Percentiles rank a stretch among this genome's conserved stretches.
Conservation (phyloP, 35 echinoderm and acorn worm species). For the Lytechinus pictus region DNA sequence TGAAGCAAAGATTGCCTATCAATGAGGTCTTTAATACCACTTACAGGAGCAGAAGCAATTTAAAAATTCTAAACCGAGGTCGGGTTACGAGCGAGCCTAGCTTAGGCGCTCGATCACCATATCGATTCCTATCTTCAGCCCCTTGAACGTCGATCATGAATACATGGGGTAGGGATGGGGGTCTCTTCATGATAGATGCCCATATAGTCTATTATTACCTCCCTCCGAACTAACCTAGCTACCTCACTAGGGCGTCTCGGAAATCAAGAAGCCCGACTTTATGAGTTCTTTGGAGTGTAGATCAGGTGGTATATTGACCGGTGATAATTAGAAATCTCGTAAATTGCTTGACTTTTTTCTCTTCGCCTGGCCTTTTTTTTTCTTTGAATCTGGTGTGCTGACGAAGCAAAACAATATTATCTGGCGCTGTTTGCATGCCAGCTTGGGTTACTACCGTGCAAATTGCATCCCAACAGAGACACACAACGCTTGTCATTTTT, state of each 20-base stretch:
- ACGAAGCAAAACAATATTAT: slow-evolving; percentile 56
- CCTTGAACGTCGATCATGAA: slow-evolving; percentile 39
- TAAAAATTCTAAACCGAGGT: slow-evolving; percentile 54
- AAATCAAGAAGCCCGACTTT: slow-evolving; percentile 54
- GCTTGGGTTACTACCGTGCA: slow-evolving; percentile 51
- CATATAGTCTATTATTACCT: slow-evolving; percentile 6
- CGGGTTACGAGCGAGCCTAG: slow-evolving; percentile 33
- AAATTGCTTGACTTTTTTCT: slow-evolving; percentile 48
- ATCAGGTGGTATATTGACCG: slow-evolving; percentile 57
- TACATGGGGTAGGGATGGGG: background rate
- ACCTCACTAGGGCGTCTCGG: slow-evolving; percentile 22
- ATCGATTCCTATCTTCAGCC: slow-evolving; percentile 52
- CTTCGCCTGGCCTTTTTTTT: slow-evolving; percentile 7
- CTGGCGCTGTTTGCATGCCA: slow-evolving; percentile 41
- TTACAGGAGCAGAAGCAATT: slow-evolving; percentile 51
- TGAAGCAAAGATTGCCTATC: slow-evolving; percentile 46
- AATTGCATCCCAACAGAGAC: slow-evolving; percentile 41
- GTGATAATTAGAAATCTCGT: slow-evolving; percentile 51
- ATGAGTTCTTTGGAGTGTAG: slow-evolving; percentile 48
- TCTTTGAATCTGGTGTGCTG: background rate
- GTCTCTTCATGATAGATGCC: background rate
- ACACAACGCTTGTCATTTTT: slow-evolving; percentile 40
- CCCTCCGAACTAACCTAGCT: background rate
- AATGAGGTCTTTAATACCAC: slow-evolving; percentile 48
- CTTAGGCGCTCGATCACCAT: slow-evolving; percentile 37